Base-by-base conservation (phyloP, 2,888 invertebrate genomes). In the Alloplasta piceator region DNA sequence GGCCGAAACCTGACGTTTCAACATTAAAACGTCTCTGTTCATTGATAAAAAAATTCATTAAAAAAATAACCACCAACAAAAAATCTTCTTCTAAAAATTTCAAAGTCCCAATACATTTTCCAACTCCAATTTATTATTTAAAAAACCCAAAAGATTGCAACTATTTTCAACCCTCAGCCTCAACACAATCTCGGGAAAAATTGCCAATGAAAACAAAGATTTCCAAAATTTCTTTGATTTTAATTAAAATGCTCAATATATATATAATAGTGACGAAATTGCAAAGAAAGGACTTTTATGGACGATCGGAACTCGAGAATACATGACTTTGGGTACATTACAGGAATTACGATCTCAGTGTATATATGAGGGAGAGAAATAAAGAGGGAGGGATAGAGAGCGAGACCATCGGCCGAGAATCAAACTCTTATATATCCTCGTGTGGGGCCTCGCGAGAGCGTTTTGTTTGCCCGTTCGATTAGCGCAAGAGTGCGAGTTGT, bases 401-500 rank as follows among this genome's bases (percentile, higher is more conserved):
- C 14, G 56, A 74, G 64, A 66, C 64, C 56, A 66, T 64, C 56
- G 66, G 58, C 66, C 64, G 66, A 74, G 74, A 66, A 74, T 74
- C 74, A 16, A 74, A 74, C 46, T 64, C 48, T 16, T 48, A 36
- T 46, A 14, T 55, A 14, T 56, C 9, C 48, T 46, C 38, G 39
- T 36, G 48, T 50, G 73, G 52, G 43, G 52, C 63, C 74, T 43
- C 68, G 46, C 68, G 48, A 46, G 46, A 72, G 72, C 61, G 80
- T 66, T 64, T 78, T 90, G 88, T 91, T 84, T 91, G 86, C 84
- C 80, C 86, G 89, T 85, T 88, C 89, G 90, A 92, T 92, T 92
- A 92, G 91, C 92, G 87, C 72, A 82, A 74, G 84, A 83, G 91
- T 91, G 92, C 89, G 91, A 92, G 90, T 91, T 91, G 88, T 92